A percentile compares a stretch with the other conserved stretches of the same genome.
Conservation (phyloP, 1,140 invertebrate species). For the Cyclina sinensis region DNA sequence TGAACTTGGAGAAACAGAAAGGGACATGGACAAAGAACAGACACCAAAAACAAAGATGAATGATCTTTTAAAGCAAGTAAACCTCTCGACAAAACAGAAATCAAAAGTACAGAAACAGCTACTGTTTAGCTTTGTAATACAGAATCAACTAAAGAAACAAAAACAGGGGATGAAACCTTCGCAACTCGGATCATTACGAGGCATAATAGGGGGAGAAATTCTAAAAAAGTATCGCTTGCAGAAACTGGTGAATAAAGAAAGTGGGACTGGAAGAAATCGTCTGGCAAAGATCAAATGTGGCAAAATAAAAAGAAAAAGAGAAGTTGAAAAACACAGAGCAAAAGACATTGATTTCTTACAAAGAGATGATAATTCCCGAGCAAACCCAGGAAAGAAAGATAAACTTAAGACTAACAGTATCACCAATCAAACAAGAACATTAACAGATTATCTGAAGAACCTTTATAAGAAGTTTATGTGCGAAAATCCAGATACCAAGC, state of each 20-base stretch:
- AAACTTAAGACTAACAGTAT: not conserved
- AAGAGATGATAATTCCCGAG: not conserved
- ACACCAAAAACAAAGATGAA: not conserved
- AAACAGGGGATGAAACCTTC: not conserved
- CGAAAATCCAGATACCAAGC: constrained; percentile 20
- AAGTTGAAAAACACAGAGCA: not conserved
- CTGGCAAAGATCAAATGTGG: not conserved
- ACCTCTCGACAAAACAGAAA: not conserved
- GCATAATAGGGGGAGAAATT: not conserved
- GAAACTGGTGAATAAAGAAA: not conserved
- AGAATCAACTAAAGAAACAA: not conserved
- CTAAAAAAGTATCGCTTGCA: not conserved
- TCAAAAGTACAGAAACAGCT: not conserved
- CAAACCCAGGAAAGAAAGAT: not conserved
- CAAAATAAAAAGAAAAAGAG: not conserved
- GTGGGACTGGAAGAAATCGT: not conserved
- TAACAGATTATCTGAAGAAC: constrained; percentile 34
- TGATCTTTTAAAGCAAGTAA: not conserved
- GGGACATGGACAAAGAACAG: no score
- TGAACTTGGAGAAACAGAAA: no score
- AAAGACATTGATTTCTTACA: not conserved
- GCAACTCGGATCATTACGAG: not conserved
- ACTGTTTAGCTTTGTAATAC: not conserved
- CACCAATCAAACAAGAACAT: constrained; percentile 15
- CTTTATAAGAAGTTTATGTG: not conserved